Evolutionary conservation across 2,888 invertebrate genomes (phyloP).

Genomic region (Chrysina gloriosa): DNA sequence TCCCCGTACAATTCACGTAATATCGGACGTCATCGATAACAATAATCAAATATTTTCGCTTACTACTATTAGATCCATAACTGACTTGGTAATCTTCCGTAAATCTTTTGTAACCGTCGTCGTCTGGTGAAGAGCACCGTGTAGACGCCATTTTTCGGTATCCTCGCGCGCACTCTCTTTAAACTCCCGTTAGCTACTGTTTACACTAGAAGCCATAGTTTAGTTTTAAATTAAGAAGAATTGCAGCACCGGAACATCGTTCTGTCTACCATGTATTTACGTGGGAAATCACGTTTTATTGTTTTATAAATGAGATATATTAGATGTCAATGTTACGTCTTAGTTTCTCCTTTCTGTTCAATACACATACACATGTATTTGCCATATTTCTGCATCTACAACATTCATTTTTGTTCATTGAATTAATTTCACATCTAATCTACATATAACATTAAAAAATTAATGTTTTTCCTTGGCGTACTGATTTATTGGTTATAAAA

Average conservation of each 20-base stretch:
- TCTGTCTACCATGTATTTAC: neutral
- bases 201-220: neutral
- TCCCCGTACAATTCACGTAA: constrained; percentile 6
- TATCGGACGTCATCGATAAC: constrained; percentile 12
- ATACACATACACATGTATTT: too few relatives aligned
- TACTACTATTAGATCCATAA: constrained; percentile 75
- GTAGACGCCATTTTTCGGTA: constrained; percentile 47
- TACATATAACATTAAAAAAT: too few relatives aligned
- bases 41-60: constrained; percentile 54
- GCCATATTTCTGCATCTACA: too few relatives aligned
- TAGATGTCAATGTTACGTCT: too few relatives aligned
- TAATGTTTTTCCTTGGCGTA: too few relatives aligned
- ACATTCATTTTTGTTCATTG: too few relatives aligned
- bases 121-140: constrained; percentile 69
- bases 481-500: too few relatives aligned
- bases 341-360: too few relatives aligned
- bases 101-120: constrained; percentile 75
- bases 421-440: too few relatives aligned
- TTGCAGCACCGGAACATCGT: constrained; percentile 3
- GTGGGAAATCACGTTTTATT: neutral
- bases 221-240: constrained; percentile 15
- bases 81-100: constrained; percentile 70
- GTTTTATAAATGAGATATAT: neutral
- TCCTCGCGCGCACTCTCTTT: neutral
- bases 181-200: constrained; percentile 25